Conservation (phyloP, 2,888 invertebrate species). For the Cancer borealis region DNA sequence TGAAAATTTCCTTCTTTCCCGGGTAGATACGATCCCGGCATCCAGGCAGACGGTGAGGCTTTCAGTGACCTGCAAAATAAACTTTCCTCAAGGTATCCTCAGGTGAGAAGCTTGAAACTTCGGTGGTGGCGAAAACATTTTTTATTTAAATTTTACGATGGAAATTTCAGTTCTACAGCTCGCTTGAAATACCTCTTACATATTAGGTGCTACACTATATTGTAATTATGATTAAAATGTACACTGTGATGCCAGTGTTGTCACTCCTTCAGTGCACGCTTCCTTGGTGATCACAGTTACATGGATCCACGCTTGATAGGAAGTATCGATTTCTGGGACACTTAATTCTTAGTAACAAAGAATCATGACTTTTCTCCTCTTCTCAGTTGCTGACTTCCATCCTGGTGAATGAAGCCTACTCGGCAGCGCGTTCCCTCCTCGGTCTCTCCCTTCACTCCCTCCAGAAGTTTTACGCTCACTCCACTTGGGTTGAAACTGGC, state of each 20-base stretch:
- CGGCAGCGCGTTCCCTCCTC: slow-evolving; percentile 70
- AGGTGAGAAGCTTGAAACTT: not conserved
- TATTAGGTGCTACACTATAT: not conserved
- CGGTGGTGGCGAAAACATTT: not conserved
- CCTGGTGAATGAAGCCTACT: slow-evolving; percentile 61
- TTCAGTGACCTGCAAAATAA: slow-evolving; percentile 43
- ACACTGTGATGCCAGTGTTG: too few relatives aligned
- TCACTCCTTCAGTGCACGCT: not conserved
- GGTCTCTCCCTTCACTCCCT: slow-evolving; percentile 68
- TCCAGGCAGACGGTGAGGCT: slow-evolving; percentile 63
- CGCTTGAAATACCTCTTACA: not conserved
- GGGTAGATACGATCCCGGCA: slow-evolving; percentile 58
- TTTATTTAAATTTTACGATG: not conserved
- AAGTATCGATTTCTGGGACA: too few relatives aligned
- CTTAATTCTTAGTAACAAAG: too few relatives aligned
- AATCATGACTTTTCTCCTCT: not conserved
- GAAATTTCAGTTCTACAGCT: not conserved
- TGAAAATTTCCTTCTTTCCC: not conserved
- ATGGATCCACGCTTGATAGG: not conserved
- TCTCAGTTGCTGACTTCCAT: slow-evolving; percentile 58
- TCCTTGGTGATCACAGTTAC: not conserved
- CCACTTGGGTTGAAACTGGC: slow-evolving; percentile 74
- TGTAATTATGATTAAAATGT: too few relatives aligned
- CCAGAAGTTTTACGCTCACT: slow-evolving; percentile 75
- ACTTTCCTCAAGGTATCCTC: slow-evolving; percentile 49